Evolutionary conservation across 1,140 invertebrate genomes (phyloP), one percentile per base, ranked within the genome.

Genomic region (Pomacea maculata): DNA sequence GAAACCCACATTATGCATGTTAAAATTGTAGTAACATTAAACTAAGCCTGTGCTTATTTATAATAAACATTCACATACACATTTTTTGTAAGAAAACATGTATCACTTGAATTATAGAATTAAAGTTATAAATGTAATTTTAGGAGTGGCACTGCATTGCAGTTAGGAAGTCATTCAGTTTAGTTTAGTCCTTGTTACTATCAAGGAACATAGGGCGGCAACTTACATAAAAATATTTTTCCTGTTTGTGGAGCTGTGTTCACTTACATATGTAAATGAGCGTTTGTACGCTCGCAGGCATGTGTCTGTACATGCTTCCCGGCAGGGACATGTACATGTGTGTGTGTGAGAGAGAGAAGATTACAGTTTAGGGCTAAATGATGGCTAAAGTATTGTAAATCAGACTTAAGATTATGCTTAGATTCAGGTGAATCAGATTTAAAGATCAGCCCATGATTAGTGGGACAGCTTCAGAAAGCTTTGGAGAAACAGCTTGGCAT

Each of bases 251-350:
- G 64, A 17, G 17, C 7, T 3, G 17, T 65, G 72, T 72, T 17
- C 25, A 14, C 21, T 21, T 52, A 52, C 52, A 29, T 52, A 54
- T 74, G 34, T 74, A 17, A 52, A 34, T 74, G 72, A 52, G 72
- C 52, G 72, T 74, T 29, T 74, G 72, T 52, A 54, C 55, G 72
- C 55, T 15, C 52, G 72, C 55, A 19, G 25, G 25, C 52, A 19
- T 74, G 72, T 74, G 72, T 74, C 29, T 74, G 72, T 74, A 34
- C 55, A 34, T 54, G 72, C 55, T 34, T 54, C 29, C 17, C 15
- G 14, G 64, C n/a, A n/a, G 17, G 64, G 17, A n/a, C n/a, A 7
- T 65, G 64, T 65, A 25, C 25, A 25, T 25, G 64, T 65, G 64
- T 65, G 64, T 65, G 64, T 19, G 64, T 5, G 64, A 65, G 64